Evolutionary conservation across 2,113 vertebrate species (phyloP), one percentile per base, ranked within the genome.

Genomic region (Galeopterus variegatus): DNA sequence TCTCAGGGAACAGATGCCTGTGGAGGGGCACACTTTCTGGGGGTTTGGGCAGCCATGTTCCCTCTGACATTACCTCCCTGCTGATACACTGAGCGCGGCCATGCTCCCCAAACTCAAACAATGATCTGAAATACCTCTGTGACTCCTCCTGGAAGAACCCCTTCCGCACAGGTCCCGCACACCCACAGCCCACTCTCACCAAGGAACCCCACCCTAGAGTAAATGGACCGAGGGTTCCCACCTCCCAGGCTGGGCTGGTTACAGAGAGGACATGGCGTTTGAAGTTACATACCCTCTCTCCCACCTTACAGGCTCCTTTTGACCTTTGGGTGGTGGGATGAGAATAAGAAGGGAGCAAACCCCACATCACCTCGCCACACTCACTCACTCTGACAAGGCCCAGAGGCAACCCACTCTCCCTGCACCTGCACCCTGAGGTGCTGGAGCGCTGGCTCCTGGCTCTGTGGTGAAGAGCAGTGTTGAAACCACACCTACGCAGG

Each of bases 171-270:
- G 48, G 21, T 5, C 65, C 23, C 6, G 5, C 60, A 45, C 1
- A 48, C 50, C 60, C 31, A 48, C 8, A 15, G 33, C 41, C 33
- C 36, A 79, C 1, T 56, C 5, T 56, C 60, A 62, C 52, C 54
- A 6, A 21, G n/a, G 50, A n/a, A 52, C 10, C 17, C 18, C 70
- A 8, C 13, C 45, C 28, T 1, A 3, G 79, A 84, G 36, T 70
- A 70, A 88, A 26, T 0, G 0, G 72, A 18, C 6, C 0, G 0
- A 58, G 31, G n/a, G 24, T 19, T 28, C n/a, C 86, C 62, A 36
- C 13, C 8, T 7, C 8, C 73, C 24, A 19, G 15, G 36, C 18
- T 48, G 23, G 80, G 13, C 54, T 50, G 14, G 69, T 62, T 75
- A 7, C 0, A 2, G 48, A 77, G n/a, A 62, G 33, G 8, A 70